Evolutionary conservation across 2,888 invertebrate species (phyloP).

Genomic region (Phytoseiulus persimilis): DNA sequence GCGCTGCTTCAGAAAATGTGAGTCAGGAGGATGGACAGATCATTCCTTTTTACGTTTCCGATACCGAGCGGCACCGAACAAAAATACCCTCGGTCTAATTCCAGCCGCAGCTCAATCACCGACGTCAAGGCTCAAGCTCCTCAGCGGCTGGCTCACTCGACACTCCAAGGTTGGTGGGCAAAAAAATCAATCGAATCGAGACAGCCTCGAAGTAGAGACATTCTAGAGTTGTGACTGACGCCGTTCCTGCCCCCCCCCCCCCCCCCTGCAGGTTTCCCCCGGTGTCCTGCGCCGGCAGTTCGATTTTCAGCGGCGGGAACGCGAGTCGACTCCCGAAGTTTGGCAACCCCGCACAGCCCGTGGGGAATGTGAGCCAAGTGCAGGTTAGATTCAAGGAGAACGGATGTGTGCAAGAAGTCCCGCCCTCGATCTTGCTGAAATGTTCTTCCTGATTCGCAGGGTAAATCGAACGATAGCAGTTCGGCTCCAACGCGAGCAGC

Average conservation of each 20-base stretch:
- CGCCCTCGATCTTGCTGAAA: neutral
- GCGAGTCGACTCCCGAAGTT: constrained; percentile 14
- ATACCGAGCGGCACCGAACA: neutral
- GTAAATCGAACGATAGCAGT: neutral
- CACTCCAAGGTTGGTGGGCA: neutral
- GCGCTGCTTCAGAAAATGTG: constrained; percentile 51
- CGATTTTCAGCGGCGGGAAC: neutral
- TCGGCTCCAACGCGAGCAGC: neutral
- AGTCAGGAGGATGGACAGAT: no score
- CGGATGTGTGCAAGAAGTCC: no score
- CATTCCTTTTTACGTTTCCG: no score
- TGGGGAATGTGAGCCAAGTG: neutral
- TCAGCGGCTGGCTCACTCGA: constrained; percentile 10
- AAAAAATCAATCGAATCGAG: no score
- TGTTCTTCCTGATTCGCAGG: neutral
- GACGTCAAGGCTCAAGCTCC: constrained; percentile 10
- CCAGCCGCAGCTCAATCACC: neutral
- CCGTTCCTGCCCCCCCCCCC: no score
- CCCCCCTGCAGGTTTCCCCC: neutral
- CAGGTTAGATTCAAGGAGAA: neutral
- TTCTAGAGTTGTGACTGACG: no score
- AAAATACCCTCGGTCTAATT: neutral
- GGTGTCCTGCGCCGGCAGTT: neutral
- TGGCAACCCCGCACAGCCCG: neutral
- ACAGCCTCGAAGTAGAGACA: no score